These are phyloP conservation scores for Volucella zonaria DNA, from an alignment of 2,888 invertebrate species.

Conservation along the genomic window DNA sequence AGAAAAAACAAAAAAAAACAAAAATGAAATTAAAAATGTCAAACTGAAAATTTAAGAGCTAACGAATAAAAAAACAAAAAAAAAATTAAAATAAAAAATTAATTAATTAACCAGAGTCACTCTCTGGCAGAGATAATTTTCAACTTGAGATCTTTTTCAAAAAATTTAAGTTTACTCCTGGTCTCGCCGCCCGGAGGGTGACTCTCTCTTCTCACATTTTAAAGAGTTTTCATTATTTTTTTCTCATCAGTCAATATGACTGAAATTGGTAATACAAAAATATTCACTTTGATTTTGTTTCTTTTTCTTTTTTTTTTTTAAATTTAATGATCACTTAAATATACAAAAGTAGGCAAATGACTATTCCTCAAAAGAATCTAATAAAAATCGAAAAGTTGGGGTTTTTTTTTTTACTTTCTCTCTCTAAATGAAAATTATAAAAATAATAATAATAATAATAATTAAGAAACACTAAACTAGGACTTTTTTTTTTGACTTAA, in stretches of 20 bases:
- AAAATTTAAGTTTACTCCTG: conserved; percentile 57
- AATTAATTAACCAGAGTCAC: conserved; percentile 37
- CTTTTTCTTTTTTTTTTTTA: conserved; percentile 51
- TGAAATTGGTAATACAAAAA: conserved; percentile 74
- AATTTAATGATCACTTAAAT: conserved; percentile 64
- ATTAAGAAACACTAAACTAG: conserved; percentile 47
- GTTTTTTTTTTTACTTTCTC: conserved; percentile 33
- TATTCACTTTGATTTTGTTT: conserved; percentile 31
- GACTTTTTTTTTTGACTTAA: conserved; percentile 59
- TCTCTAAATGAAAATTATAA: conserved; percentile 40
- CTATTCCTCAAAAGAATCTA: conserved; percentile 40
- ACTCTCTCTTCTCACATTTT: conserved; percentile 51
- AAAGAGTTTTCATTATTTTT: conserved; percentile 18
- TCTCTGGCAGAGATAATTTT: conserved; percentile 43
- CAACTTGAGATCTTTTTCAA: conserved; percentile 65
- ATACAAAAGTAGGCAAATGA: conserved; percentile 69
- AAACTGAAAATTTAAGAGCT: conserved; percentile 55
- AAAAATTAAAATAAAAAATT: conserved; percentile 21
- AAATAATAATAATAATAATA: conserved; percentile 27
- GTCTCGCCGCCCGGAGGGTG: conserved; percentile 3
- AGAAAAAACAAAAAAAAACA: conserved; percentile 28
- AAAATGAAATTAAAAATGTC: conserved; percentile 40
- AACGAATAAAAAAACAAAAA: conserved; percentile 6
- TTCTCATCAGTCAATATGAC: conserved; percentile 79
- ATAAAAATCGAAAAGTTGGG: conserved; percentile 38